A percentile compares a stretch with the other conserved stretches of the same genome.
These are phyloP conservation scores for Apamea anceps DNA, from an alignment of 2,888 invertebrate genomes.

Conservation along the genomic window DNA sequence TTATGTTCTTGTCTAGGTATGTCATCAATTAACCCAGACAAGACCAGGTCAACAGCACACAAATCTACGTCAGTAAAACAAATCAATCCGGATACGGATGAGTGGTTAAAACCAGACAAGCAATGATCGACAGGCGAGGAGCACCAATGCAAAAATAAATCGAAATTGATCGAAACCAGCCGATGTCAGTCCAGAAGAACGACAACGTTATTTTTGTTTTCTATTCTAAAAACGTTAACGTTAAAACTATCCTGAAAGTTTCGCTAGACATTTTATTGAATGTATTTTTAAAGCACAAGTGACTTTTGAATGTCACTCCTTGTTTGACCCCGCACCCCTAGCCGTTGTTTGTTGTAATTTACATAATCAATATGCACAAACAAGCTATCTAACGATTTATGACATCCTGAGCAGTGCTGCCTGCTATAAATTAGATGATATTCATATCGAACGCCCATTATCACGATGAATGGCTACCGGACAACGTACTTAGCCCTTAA, in stretches of 20 bases:
- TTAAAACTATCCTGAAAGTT: no score
- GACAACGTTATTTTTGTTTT: constrained; percentile 24
- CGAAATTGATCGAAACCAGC: constrained; percentile 17
- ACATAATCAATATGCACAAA: constrained; percentile 62
- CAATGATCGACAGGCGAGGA: constrained; percentile 14
- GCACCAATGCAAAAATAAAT: constrained; percentile 26
- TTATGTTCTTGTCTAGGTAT: neutral
- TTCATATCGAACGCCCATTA: constrained; percentile 51
- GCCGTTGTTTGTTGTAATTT: constrained; percentile 49
- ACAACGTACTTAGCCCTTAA: constrained; percentile 31
- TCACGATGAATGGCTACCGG: constrained; percentile 50
- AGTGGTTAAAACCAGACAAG: constrained; percentile 11
- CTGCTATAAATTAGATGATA: constrained; percentile 53
- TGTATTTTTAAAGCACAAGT: constrained; percentile 30
- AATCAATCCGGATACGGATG: neutral
- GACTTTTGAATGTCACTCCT: constrained; percentile 34
- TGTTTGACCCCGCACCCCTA: constrained; percentile 25
- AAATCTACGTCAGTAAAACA: neutral
- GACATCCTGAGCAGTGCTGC: constrained; percentile 38
- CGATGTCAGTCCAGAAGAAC: constrained; percentile 11
- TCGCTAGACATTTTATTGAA: neutral
- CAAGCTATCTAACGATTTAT: constrained; percentile 53
- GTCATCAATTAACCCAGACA: neutral
- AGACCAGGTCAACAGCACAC: no score
- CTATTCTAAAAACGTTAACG: constrained; percentile 10